Percentiles rank a stretch among this genome's conserved stretches.
These are phyloP conservation scores for Pinctada fucata DNA, from an alignment of 2,888 invertebrate genomes.

Conservation along the genomic window DNA sequence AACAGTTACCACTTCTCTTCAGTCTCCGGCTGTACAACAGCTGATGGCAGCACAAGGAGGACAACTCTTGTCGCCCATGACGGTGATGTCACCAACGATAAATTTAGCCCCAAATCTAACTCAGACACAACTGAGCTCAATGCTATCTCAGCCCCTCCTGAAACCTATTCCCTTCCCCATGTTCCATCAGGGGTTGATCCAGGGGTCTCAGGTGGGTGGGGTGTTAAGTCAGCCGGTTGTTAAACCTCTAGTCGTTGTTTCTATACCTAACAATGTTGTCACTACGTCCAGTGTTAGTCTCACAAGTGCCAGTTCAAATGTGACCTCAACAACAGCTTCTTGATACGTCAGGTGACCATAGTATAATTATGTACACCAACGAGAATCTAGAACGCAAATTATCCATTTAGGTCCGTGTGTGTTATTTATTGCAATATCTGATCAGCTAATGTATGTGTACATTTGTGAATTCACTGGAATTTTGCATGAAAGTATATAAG, in stretches of 20 bases:
- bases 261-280: conserved; percentile 4
- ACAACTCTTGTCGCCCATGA: conserved; percentile 60
- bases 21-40: conserved; percentile 45
- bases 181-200: conserved; percentile 52
- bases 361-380: too few relatives aligned
- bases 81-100: conserved; percentile 61
- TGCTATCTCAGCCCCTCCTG: conserved; percentile 52
- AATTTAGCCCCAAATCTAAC: conserved; percentile 49
- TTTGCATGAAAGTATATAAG: too few relatives aligned
- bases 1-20: conserved; percentile 18
- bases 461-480: too few relatives aligned
- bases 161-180: conserved; percentile 59
- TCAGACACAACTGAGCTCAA: conserved; percentile 50
- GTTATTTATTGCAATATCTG: neutral
- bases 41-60: conserved; percentile 57
- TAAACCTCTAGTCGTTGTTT: conserved; percentile 54
- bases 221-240: conserved; percentile 49
- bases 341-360: neutral
- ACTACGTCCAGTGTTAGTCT: conserved; percentile 44
- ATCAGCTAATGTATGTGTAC: conserved; percentile 1
- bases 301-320: conserved; percentile 27
- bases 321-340: conserved; percentile 14
- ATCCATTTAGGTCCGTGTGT: neutral
- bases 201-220: conserved; percentile 43
- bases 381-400: neutral